These are phyloP conservation scores for Diplosoma virens DNA, from an alignment of 23 tunicate genomes.

Conservation along the genomic window DNA sequence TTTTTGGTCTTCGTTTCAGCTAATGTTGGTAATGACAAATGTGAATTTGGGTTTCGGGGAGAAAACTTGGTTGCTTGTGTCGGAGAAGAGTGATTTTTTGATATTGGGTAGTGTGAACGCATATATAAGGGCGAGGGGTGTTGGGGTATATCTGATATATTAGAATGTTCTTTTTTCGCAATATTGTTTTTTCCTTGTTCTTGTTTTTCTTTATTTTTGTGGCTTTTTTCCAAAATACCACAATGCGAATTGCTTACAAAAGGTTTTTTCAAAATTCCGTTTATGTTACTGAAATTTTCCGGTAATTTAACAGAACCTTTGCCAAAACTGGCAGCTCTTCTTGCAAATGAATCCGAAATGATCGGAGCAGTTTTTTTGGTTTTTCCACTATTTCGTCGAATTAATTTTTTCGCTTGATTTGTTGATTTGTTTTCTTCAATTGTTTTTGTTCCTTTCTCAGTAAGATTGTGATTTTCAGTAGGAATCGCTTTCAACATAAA, in stretches of 20 bases:
- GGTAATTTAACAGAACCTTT: conserved; percentile 9
- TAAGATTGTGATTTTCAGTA: conserved; percentile 3
- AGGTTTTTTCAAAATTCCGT: conserved; percentile 36
- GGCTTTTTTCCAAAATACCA: no score
- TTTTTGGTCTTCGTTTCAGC: no score
- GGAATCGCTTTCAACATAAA: not conserved
- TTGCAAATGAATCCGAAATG: not conserved
- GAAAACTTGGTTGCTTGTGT: no score
- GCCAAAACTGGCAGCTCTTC: conserved; percentile 49
- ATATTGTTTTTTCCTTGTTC: not conserved
- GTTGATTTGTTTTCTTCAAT: no score
- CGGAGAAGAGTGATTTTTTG: no score
- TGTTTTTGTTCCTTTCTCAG: not conserved
- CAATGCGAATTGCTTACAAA: no score
- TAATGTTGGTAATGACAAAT: no score
- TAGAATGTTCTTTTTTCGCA: not conserved
- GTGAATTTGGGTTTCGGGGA: no score
- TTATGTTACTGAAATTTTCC: not conserved
- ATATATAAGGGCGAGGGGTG: no score
- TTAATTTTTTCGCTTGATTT: conserved; percentile 50
- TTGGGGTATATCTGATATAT: not conserved
- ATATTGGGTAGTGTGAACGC: no score
- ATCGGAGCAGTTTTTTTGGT: not conserved
- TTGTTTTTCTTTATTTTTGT: not conserved
- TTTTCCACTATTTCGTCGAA: conserved; percentile 75